Evolutionary conservation across 2,113 vertebrate genomes (phyloP).

Genomic region (Anolis sagrei): DNA sequence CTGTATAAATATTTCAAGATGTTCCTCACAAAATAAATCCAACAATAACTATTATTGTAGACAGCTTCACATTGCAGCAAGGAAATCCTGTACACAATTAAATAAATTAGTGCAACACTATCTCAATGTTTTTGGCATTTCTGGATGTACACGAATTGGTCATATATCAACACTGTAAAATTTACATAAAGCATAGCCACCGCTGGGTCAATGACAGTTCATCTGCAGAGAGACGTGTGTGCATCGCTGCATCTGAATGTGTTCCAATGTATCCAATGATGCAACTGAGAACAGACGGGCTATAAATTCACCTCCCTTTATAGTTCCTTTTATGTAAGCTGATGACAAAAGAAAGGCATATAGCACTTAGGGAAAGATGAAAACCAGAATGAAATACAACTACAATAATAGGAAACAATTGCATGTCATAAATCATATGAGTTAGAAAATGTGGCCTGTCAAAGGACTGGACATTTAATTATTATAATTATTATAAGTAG

Average conservation of each 20-base stretch:
- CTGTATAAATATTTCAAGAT: constrained; percentile 39
- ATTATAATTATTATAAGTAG: constrained; percentile 66
- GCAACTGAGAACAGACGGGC: constrained; percentile 38
- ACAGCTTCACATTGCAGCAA: constrained; percentile 26
- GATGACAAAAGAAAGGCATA: constrained; percentile 42
- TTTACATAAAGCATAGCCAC: constrained; percentile 56
- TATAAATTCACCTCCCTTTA: constrained; percentile 57
- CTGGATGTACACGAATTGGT: constrained; percentile 53
- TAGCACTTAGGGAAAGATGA: constrained; percentile 53
- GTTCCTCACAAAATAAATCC: constrained; percentile 45
- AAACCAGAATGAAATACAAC: constrained; percentile 53
- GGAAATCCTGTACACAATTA: constrained; percentile 43
- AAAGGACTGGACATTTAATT: constrained; percentile 68
- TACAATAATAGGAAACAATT: constrained; percentile 64
- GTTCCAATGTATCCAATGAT: constrained; percentile 43
- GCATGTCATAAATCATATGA: constrained; percentile 61
- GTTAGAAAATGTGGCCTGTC: constrained; percentile 64
- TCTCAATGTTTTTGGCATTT: constrained; percentile 40
- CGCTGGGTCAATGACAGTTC: constrained; percentile 55
- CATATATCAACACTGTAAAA: constrained; percentile 40
- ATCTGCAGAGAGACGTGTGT: constrained; percentile 36
- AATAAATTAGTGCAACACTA: constrained; percentile 46
- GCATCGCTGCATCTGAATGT: constrained; percentile 29
- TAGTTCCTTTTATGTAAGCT: constrained; percentile 49
- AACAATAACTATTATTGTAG: constrained; percentile 44